These are phyloP conservation scores for Myiothlypis chrysogaster DNA, from an alignment of 2,797 vertebrate species.

Conservation along the genomic window DNA sequence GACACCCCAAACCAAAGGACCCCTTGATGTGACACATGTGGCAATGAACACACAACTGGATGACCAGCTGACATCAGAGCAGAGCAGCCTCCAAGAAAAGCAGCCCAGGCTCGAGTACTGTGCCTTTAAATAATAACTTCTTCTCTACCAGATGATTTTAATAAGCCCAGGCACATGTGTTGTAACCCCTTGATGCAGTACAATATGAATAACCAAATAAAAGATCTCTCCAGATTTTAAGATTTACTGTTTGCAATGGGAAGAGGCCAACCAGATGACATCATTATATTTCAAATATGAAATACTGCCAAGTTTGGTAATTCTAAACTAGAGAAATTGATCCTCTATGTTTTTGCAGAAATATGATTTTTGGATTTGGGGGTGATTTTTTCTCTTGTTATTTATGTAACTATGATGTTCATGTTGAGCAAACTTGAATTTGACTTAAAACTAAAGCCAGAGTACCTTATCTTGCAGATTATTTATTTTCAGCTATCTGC, in stretches of 20 bases:
- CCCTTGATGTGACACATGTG: neutral
- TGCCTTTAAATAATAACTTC: conserved; percentile 69
- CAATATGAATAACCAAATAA: conserved; percentile 82
- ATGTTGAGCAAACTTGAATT: conserved; percentile 51
- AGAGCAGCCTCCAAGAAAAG: conserved; percentile 42
- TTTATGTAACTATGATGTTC: conserved; percentile 57
- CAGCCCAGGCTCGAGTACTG: conserved; percentile 38
- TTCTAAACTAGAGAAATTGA: conserved; percentile 77
- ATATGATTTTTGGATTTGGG: conserved; percentile 53
- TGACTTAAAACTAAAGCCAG: conserved; percentile 42
- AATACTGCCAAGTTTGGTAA: conserved; percentile 75
- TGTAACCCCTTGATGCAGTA: conserved; percentile 78
- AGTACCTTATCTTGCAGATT: conserved; percentile 46
- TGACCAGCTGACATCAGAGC: conserved; percentile 15
- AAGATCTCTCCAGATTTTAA: conserved; percentile 78
- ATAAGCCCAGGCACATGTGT: conserved; percentile 78
- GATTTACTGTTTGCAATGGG: conserved; percentile 82
- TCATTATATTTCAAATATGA: conserved; percentile 79
- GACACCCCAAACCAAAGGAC: neutral
- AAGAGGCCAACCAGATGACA: conserved; percentile 83
- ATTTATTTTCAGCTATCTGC: conserved; percentile 44
- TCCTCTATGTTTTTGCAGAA: conserved; percentile 67
- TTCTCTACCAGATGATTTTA: conserved; percentile 79
- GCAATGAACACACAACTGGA: neutral
- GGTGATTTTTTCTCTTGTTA: conserved; percentile 54